phyloP scores from a whole-genome alignment of 2,888 invertebrate genomes.

The Esperia sulphurella region DNA sequence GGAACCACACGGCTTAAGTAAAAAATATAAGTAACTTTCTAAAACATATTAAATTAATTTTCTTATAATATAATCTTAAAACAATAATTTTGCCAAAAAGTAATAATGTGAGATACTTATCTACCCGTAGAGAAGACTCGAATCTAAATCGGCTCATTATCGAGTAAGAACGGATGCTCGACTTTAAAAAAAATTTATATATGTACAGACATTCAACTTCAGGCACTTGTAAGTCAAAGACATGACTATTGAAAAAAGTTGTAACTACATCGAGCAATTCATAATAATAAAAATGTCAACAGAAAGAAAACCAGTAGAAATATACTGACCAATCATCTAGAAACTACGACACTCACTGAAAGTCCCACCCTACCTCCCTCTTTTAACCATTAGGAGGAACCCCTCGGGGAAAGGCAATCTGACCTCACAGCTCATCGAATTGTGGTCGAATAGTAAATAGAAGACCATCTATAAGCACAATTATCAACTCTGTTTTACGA shows the following conservation, averaged over 20 bases:
- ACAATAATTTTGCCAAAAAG: no score
- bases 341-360: conserved; percentile 36
- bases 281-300: conserved; percentile 71
- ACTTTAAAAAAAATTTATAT: no score
- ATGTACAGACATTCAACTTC: background rate
- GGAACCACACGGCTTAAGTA: no score
- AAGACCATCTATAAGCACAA: conserved; percentile 61
- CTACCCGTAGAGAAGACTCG: no score
- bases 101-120: no score
- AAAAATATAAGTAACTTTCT: no score
- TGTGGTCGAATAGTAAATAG: conserved; percentile 38
- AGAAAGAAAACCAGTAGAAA: conserved; percentile 41
- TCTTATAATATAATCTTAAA: no score
- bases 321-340: conserved; percentile 57
- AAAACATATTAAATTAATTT: no score
- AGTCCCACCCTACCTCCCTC: background rate
- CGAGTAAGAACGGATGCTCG: no score
- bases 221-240: conserved; percentile 14
- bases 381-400: background rate
- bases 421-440: background rate
- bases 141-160: no score
- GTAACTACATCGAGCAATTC: conserved; percentile 55
- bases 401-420: background rate
- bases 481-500: conserved; percentile 66
- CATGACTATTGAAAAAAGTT: conserved; percentile 23